A percentile compares a stretch with the other conserved stretches of the same genome.
Conservation (phyloP, 2,113 vertebrate species). For the Gadus macrocephalus region DNA sequence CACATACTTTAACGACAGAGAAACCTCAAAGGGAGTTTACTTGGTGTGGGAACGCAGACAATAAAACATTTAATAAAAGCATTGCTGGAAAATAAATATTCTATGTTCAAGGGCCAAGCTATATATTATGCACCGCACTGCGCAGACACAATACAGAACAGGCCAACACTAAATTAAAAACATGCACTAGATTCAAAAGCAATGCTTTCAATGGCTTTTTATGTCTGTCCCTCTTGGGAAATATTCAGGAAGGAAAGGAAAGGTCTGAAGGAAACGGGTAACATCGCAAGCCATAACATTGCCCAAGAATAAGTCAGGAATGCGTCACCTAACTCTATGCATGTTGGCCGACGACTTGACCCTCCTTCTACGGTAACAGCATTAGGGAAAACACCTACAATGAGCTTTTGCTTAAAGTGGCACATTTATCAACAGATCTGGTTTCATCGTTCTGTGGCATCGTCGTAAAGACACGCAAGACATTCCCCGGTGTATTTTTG, state of each 20-base stretch:
- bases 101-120: too few relatives aligned
- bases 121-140: too few relatives aligned
- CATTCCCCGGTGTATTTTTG: background rate
- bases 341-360: background rate
- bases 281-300: slow-evolving; percentile 14
- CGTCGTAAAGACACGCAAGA: background rate
- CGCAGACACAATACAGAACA: too few relatives aligned
- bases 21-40: slow-evolving; percentile 13
- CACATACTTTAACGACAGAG: slow-evolving; percentile 9
- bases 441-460: background rate
- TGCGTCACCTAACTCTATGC: slow-evolving; percentile 9
- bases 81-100: too few relatives aligned
- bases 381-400: slow-evolving; percentile 15
- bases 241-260: background rate
- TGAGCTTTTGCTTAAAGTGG: background rate
- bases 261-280: background rate
- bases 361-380: slow-evolving; percentile 13
- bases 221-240: slow-evolving; percentile 32
- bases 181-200: too few relatives aligned
- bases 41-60: background rate
- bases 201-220: background rate
- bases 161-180: too few relatives aligned
- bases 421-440: slow-evolving; percentile 4
- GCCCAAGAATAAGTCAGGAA: slow-evolving; percentile 18
- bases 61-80: background rate